phyloP scores from a whole-genome alignment of 2,888 invertebrate genomes.

The Dorcus parallelipipedus region DNA sequence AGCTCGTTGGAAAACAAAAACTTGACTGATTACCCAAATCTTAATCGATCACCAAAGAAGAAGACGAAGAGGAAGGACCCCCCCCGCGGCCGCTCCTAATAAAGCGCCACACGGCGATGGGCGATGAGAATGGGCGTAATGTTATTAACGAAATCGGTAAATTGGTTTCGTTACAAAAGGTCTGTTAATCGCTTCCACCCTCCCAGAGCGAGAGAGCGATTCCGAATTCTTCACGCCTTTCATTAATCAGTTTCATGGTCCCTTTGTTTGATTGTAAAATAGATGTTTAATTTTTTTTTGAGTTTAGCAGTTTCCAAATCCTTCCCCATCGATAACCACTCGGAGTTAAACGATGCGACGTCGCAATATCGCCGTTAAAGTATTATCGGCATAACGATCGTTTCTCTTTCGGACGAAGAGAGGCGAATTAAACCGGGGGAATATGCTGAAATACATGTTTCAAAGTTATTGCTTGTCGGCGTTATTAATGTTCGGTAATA shows the following conservation, averaged over 20 bases:
- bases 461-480: constrained; percentile 43
- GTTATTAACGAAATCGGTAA: not conserved
- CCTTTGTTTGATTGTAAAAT: too few relatives aligned
- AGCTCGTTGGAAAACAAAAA: constrained; percentile 2
- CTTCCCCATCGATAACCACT: too few relatives aligned
- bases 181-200: too few relatives aligned
- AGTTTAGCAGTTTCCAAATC: too few relatives aligned
- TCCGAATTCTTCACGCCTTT: too few relatives aligned
- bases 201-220: too few relatives aligned
- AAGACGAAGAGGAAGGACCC: not conserved
- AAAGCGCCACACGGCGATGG: constrained; percentile 10
- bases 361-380: too few relatives aligned
- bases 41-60: constrained; percentile 11
- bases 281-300: too few relatives aligned
- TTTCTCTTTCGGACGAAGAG: too few relatives aligned
- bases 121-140: not conserved
- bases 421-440: constrained; percentile 20
- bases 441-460: constrained; percentile 43
- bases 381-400: too few relatives aligned
- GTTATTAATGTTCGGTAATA: constrained; percentile 45
- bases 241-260: too few relatives aligned
- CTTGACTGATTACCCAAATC: constrained; percentile 16
- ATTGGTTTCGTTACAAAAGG: not conserved
- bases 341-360: too few relatives aligned
- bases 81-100: constrained; percentile 3